phyloP scores from a whole-genome alignment of 1,140 invertebrate genomes.

The Lepidurus packardi region DNA sequence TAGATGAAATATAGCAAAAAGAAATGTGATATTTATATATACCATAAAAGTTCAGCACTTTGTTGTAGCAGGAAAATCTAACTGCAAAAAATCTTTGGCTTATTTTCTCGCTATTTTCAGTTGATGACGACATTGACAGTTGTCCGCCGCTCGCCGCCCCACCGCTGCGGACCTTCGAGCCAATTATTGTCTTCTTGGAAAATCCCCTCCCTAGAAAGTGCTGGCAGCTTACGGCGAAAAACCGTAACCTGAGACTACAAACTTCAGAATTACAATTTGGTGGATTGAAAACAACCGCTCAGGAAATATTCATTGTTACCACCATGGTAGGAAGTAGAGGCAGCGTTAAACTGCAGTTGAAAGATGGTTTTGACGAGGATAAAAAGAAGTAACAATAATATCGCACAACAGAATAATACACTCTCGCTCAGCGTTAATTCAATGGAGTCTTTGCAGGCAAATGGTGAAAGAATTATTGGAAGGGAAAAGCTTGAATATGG shows the following conservation, averaged over 20 bases:
- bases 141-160: not conserved
- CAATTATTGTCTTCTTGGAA: not conserved
- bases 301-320: too few relatives aligned
- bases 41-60: not conserved
- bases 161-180: not conserved
- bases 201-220: not conserved
- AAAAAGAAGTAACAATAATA: too few relatives aligned
- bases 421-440: too few relatives aligned
- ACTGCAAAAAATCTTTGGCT: not conserved
- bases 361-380: too few relatives aligned
- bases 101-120: slow-evolving; percentile 19
- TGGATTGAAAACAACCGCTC: too few relatives aligned
- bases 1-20: not conserved
- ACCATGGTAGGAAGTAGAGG: too few relatives aligned
- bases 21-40: not conserved
- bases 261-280: too few relatives aligned
- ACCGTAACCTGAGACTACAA: not conserved
- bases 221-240: not conserved
- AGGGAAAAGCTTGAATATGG: not conserved
- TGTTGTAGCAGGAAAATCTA: not conserved
- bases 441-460: not conserved
- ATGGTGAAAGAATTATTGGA: not conserved
- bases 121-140: slow-evolving; percentile 19
- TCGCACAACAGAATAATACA: too few relatives aligned
- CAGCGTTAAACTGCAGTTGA: too few relatives aligned